Percentiles rank a stretch among this genome's conserved stretches.
Evolutionary conservation across 2,113 vertebrate genomes (phyloP).

Genomic region (Cranoglanis bouderius): DNA sequence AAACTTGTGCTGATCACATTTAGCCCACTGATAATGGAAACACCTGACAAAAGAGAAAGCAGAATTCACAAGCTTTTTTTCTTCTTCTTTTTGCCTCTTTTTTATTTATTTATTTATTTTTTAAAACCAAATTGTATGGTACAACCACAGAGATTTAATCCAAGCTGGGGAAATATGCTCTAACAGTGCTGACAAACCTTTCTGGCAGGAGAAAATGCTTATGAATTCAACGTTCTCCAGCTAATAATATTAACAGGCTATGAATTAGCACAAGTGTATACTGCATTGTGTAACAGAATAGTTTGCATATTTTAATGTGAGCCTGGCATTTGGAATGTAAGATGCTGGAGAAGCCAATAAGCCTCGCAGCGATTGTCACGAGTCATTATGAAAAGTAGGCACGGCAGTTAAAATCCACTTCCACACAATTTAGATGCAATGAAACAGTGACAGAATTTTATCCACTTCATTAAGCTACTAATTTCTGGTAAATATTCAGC

Average conservation of each 20-base stretch:
- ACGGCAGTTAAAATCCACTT: conserved; percentile 83
- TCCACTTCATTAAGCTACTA: conserved; percentile 91
- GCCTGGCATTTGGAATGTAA: conserved; percentile 28
- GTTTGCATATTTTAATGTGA: conserved; percentile 36
- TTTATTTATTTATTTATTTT: not conserved
- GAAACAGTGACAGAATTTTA: conserved; percentile 89
- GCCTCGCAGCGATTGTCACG: conserved; percentile 84
- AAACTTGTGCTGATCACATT: not conserved
- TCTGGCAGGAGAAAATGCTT: not conserved
- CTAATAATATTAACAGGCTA: conserved; percentile 13
- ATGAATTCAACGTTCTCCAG: not conserved
- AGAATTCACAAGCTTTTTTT: not conserved
- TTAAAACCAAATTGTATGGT: not conserved
- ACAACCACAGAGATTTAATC: not conserved
- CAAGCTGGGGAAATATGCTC: not conserved
- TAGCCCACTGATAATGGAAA: not conserved
- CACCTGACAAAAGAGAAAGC: not conserved
- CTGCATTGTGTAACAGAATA: conserved; percentile 26
- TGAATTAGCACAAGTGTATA: conserved; percentile 17
- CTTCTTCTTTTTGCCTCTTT: not conserved
- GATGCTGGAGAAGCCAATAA: conserved; percentile 83
- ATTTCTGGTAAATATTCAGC: conserved; percentile 89
- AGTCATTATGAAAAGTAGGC: conserved; percentile 84
- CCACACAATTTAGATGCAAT: conserved; percentile 87
- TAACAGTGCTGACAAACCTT: not conserved